Evolutionary conservation across 1,140 invertebrate genomes (phyloP).

Genomic region (Temnothorax nylanderi): DNA sequence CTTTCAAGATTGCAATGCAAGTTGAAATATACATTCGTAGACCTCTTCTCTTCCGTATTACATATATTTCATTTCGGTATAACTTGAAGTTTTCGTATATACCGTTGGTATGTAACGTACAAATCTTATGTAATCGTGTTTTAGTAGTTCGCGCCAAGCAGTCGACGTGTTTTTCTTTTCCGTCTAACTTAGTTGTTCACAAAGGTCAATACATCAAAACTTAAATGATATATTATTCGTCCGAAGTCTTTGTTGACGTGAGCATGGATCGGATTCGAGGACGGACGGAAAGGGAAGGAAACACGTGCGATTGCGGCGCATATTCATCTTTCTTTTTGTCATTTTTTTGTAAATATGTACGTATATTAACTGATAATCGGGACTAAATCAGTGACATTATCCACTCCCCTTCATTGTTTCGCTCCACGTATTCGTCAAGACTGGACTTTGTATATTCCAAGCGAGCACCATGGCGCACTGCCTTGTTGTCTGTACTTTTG

Average conservation of each 20-base stretch:
- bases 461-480: constrained; percentile 47
- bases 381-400: constrained; percentile 64
- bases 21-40: constrained; percentile 70
- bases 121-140: constrained; percentile 64
- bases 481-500: constrained; percentile 71
- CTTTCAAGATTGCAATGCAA: constrained; percentile 66
- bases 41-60: constrained; percentile 55
- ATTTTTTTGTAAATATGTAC: constrained; percentile 64
- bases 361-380: constrained; percentile 55
- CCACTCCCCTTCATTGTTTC: constrained; percentile 50
- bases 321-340: constrained; percentile 40
- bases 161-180: constrained; percentile 52
- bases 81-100: constrained; percentile 68
- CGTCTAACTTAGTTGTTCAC: background rate
- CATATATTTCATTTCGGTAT: constrained; percentile 62
- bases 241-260: background rate
- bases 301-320: constrained; percentile 64
- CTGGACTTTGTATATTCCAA: constrained; percentile 63
- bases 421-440: constrained; percentile 58
- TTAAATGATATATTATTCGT: background rate
- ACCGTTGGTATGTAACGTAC: constrained; percentile 71
- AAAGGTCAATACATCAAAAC: background rate
- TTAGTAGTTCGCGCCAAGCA: constrained; percentile 59
- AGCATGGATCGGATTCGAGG: background rate
- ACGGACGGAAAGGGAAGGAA: constrained; percentile 28